phyloP scores from a whole-genome alignment of 1,140 invertebrate species.

The Linepithema humile region DNA sequence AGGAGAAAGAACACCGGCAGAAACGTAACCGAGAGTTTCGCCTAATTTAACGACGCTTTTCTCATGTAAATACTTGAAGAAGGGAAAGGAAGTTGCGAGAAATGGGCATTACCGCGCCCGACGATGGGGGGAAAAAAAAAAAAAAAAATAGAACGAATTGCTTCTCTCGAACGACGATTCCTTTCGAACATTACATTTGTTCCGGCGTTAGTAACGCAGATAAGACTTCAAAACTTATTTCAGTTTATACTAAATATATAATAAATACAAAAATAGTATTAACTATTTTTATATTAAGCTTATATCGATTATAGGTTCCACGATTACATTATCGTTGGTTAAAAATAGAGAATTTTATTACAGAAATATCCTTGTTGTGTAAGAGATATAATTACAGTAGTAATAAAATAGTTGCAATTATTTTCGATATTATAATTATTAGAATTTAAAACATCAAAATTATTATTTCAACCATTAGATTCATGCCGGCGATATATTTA shows the following conservation, averaged over 20 bases:
- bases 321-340: neutral
- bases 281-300: neutral
- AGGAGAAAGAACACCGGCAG: constrained; percentile 2
- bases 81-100: constrained; percentile 19
- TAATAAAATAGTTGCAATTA: neutral
- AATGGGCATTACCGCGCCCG: constrained; percentile 23
- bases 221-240: neutral
- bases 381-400: neutral
- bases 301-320: constrained; percentile 9
- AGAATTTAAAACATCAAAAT: neutral
- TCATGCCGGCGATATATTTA: neutral
- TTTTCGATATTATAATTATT: neutral
- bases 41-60: constrained; percentile 63
- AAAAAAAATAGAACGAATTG: constrained; percentile 3
- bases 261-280: neutral
- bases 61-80: constrained; percentile 55
- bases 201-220: neutral
- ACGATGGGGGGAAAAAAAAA: neutral
- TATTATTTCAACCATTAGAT: neutral
- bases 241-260: neutral
- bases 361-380: neutral
- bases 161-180: neutral
- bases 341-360: constrained; percentile 25
- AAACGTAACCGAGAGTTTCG: constrained; percentile 54
- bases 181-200: neutral